Conservation (phyloP, 2,797 vertebrate genomes). For the Harpagifer antarcticus region DNA sequence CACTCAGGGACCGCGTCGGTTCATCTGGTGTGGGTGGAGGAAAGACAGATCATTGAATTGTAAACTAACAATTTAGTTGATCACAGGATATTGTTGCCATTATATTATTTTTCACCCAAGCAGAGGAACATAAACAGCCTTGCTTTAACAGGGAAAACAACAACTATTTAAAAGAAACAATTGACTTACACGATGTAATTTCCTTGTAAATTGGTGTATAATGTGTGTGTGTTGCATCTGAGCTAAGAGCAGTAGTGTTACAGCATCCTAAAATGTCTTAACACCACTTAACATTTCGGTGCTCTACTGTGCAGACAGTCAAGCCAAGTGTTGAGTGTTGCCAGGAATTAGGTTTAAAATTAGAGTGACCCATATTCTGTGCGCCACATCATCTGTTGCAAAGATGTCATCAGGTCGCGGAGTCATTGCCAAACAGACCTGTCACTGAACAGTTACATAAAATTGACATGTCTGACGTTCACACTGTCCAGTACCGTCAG, state of each 20-base stretch:
- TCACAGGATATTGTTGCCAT: neutral
- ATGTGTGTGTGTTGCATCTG: slow-evolving; percentile 7
- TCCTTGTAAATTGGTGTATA: neutral
- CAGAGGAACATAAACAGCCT: neutral
- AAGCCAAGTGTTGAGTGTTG: slow-evolving; percentile 62
- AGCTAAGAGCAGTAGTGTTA: neutral
- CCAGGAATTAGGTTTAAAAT: slow-evolving; percentile 82
- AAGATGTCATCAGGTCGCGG: slow-evolving; percentile 59
- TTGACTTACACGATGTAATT: neutral
- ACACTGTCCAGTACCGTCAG: neutral
- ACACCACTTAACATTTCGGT: slow-evolving; percentile 66
- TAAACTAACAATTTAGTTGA: neutral
- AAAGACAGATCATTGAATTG: slow-evolving; percentile 6
- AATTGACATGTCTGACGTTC: slow-evolving; percentile 20
- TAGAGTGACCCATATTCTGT: slow-evolving; percentile 82
- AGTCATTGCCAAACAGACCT: slow-evolving; percentile 53
- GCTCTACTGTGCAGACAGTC: slow-evolving; percentile 58
- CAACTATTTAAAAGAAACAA: too few relatives aligned
- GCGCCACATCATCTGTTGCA: slow-evolving; percentile 65
- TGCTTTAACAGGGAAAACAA: neutral
- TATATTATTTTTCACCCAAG: neutral
- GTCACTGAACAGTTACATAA: slow-evolving; percentile 46
- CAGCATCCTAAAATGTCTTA: slow-evolving; percentile 55
- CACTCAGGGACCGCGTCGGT: slow-evolving; percentile 96
- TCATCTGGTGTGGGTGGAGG: slow-evolving; percentile 86